phyloP scores from a whole-genome alignment of 2,113 vertebrate genomes.

The Otis tarda region DNA sequence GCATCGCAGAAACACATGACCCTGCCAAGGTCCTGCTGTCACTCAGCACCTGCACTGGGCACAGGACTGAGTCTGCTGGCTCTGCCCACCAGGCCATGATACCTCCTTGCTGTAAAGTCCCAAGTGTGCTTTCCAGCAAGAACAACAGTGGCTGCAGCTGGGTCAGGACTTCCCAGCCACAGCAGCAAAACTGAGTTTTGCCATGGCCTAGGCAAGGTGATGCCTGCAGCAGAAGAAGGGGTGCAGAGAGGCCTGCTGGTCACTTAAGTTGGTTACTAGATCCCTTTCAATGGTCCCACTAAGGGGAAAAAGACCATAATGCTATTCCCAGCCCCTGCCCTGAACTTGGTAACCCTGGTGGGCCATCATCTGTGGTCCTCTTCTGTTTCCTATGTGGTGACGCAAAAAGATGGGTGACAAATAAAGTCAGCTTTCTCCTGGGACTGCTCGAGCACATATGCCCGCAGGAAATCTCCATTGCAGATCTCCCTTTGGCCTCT shows the following conservation, averaged over 20 bases:
- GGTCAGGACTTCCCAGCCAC: background rate
- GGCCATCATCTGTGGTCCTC: background rate
- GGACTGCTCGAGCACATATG: background rate
- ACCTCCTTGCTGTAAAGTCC: background rate
- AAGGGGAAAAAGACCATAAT: background rate
- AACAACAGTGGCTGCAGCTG: background rate
- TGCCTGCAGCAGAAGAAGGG: background rate
- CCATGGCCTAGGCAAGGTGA: background rate
- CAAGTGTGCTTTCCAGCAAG: background rate
- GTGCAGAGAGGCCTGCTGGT: background rate
- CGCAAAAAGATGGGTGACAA: background rate
- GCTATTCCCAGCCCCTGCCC: background rate
- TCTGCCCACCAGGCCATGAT: background rate
- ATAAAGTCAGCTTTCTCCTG: background rate
- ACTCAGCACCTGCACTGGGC: background rate
- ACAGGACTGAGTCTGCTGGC: background rate
- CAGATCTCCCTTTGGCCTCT: background rate
- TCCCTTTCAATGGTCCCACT: background rate
- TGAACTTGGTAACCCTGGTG: background rate
- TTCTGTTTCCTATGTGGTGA: background rate
- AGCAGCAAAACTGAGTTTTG: background rate
- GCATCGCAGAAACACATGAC: rapidly evolving
- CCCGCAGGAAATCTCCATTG: background rate
- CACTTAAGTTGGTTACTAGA: background rate
- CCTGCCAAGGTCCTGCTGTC: background rate